Evolutionary conservation across 2,797 vertebrate genomes (phyloP), one percentile per base, ranked within the genome.

Genomic region (Takifugu ocellatus): DNA sequence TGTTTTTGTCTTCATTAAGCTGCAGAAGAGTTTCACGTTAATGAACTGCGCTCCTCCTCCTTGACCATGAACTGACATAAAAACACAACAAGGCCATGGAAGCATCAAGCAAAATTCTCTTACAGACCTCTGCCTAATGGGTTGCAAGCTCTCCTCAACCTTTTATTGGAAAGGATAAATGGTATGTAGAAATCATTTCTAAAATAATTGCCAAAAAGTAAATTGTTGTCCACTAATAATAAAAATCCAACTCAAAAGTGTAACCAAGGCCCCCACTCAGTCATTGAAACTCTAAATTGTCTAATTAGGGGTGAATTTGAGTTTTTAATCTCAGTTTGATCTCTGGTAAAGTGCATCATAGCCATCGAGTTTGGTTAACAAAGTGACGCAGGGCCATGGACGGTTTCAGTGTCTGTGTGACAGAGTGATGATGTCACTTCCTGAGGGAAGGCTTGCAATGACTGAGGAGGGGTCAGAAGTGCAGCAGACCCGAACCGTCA

Each of bases 141-240:
- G 36, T 39, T 26, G 51, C 17, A 24, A 52, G 25, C 25, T 47
- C 49, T 61, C 36, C 36, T 49, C 10, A 44, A 15, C 42, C 17
- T 67, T 63, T 72, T n/a, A 49, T 21, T 25, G 3, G 29, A 8
- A 15, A 12, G 21, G 1, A 51, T 3, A 8, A 12, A 62, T 45
- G 49, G 49, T 61, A 58, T 72, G 51, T 17, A 59, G 54, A 67
- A 55, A 68, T 68, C 33, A 57, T 17, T 17, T 17, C 17, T 17
- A 33, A 33, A 33, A 33, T 9, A 29, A 3, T 7, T 58, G 49
- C 29, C 16, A 24, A 6, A n/a, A 31, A 62, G 50, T 3, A 53
- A 16, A 51, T 36, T n/a, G 7, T 47, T 26, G 9, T 42, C 33
- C 49, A 63, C 27, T 25, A 7, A 48, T 33, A 50, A 43, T 42